Evolutionary conservation across 2,797 vertebrate genomes (phyloP), one percentile per base, ranked within the genome.

Genomic region (Gobio occitaniae): DNA sequence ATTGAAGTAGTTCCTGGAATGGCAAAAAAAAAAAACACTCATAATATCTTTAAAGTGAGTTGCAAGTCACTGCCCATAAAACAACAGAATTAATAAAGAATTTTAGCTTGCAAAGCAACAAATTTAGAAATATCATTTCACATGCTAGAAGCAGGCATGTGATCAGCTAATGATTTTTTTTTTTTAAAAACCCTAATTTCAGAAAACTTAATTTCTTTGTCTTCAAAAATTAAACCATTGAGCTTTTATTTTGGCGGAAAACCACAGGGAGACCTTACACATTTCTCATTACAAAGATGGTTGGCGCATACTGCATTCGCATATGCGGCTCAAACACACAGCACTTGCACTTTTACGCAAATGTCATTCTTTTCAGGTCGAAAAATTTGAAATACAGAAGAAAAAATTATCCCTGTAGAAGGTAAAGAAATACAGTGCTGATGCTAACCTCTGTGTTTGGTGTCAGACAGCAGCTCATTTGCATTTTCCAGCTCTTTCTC

Each of bases 401-500:
- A 29, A 61, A 29, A 13, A 29, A n/a, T 25, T 5, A 63, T 29
- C 25, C 5, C 12, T 29, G 12, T 63, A 63, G 25, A 63, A 32
- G 5, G 4, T 41, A 48, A 66, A 15, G 48, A 50, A 50, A 41
- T 41, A 54, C 13, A 44, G 17, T 25, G 61, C 0, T 3, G 4
- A 76, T 47, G 2, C 90, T 83, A 75, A 99, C 98, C 97, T 98
- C 97, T 97, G 76, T 95, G 94, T 90, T 97, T 98, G 0, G 95
- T 95, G 75, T 96, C 96, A 0, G 97, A 97, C 74, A 99, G 93
- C 25, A 99, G 92, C 38, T 98, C 96, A 66, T 99, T 99, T 72
- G 97, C 97, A 4, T 98, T 98, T 89, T 98, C 97, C 89, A 99
- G 91, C 88, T 99, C 98, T 90, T 96, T 97, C 85, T 99, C 97